Percentiles rank a stretch among this genome's conserved stretches.
phyloP scores from a whole-genome alignment of 2,888 invertebrate genomes.

The Ochlodes sylvanus region DNA sequence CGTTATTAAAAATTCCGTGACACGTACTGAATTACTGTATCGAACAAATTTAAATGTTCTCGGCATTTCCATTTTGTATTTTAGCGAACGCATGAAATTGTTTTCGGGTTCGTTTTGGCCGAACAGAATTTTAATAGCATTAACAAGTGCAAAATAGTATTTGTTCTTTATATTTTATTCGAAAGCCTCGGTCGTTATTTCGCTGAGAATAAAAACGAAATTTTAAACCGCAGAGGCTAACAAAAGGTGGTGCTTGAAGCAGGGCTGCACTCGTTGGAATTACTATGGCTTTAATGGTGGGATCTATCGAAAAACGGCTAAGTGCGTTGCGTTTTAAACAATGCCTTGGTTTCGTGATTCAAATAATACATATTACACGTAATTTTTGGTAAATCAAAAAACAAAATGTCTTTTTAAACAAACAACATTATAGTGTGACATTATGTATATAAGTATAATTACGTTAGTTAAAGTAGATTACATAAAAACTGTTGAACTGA shows the following conservation, averaged over 20 bases:
- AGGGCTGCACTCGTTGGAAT: slow-evolving; percentile 44
- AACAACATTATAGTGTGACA: no score
- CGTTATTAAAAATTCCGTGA: slow-evolving; percentile 34
- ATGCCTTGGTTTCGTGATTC: not conserved
- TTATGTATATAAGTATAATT: no score
- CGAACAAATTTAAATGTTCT: slow-evolving; percentile 4
- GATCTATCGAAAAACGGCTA: slow-evolving; percentile 32
- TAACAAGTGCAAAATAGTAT: slow-evolving; percentile 28
- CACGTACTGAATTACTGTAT: slow-evolving; percentile 3
- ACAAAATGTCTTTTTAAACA: no score
- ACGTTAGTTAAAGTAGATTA: no score
- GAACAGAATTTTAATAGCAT: slow-evolving; percentile 26
- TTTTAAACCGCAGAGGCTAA: slow-evolving; percentile 40
- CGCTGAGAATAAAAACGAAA: slow-evolving; percentile 43
- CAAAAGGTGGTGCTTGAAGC: slow-evolving; percentile 47
- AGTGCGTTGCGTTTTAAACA: slow-evolving; percentile 4
- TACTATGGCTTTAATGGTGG: slow-evolving; percentile 42
- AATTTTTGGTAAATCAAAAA: no score
- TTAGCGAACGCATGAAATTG: slow-evolving; percentile 14
- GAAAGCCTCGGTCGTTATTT: slow-evolving; percentile 35
- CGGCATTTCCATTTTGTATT: not conserved
- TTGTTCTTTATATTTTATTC: slow-evolving; percentile 30
- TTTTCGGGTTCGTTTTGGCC: slow-evolving; percentile 7
- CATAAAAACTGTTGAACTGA: no score
- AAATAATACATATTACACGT: no score